Base-by-base conservation (phyloP, 2,888 invertebrate species). In the Drosophila silvestris region DNA sequence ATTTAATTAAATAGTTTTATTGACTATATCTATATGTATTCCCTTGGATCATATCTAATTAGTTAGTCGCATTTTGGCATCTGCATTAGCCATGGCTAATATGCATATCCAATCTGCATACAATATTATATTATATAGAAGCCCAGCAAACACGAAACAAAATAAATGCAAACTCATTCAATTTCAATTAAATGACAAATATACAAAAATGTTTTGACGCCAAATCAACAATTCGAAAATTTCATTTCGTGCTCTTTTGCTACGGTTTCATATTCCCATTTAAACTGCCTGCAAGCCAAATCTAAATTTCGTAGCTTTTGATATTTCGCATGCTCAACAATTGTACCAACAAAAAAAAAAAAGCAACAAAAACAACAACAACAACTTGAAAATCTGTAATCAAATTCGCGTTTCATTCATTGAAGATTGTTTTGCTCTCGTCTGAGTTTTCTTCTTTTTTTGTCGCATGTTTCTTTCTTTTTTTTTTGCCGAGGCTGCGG, bases 111-210 rank as follows among this genome's bases (percentile, higher is more conserved):
- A 19, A 81, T 74, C 81, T 53, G 10, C 56, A 69, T 62, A 56
- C 26, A 26, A 26, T 5, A 47, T 47, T 47, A 7, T 16, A 1
- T 26, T 60, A 53, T 72, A 60, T 52, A 28, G 50, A 62, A 57
- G 28, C 14, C 26, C 9, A 16, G n/a, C 58, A 54, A 32, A 1
- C 26, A 28, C 26, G 26, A 32, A 44, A 53, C 6, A 39, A 19
- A 60, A 75, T 77, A 90, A 77, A 47, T 83, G 86, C 91, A 58
- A 79, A 74, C 74, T 87, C 86, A 90, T 87, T 87, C 79, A 79
- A 83, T 82, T 87, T 89, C 80, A 87, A 89, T 90, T 86, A 87
- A 86, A 90, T 75, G 90, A 83, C 79, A 86, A 84, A 78, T 59
- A 74, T 75, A 79, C 71, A 79, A 73, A 90, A 89, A 76, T 90